These are phyloP conservation scores for Heliconius hewitsoni DNA, from an alignment of 1,140 invertebrate species.

Conservation along the genomic window DNA sequence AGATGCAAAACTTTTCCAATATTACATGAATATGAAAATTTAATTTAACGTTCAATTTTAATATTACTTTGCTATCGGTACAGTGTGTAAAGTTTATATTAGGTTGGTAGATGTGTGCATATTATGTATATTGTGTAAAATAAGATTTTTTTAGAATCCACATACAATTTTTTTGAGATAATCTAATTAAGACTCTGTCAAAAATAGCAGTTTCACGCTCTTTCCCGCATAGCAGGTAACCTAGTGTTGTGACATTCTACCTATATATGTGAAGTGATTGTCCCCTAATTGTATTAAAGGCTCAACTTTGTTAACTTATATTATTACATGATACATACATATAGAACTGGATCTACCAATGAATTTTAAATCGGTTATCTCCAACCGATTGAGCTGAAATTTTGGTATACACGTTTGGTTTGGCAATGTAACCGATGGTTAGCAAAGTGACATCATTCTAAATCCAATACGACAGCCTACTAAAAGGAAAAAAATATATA, in stretches of 20 bases:
- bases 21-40: conserved; percentile 39
- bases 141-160: too few relatives aligned
- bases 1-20: conserved; percentile 35
- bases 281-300: too few relatives aligned
- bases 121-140: too few relatives aligned
- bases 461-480: neutral
- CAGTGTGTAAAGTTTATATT: neutral
- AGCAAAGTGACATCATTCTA: neutral
- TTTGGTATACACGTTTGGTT: neutral
- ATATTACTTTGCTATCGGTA: conserved; percentile 23
- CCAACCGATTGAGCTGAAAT: conserved; percentile 10
- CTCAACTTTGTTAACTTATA: neutral
- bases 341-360: neutral
- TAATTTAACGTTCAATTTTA: conserved; percentile 33
- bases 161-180: too few relatives aligned
- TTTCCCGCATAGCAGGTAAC: too few relatives aligned
- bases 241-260: too few relatives aligned
- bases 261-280: too few relatives aligned
- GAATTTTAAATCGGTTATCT: neutral
- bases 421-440: neutral
- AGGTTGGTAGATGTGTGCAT: too few relatives aligned
- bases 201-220: too few relatives aligned
- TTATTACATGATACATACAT: neutral
- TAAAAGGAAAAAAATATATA: neutral
- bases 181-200: too few relatives aligned